Evolutionary conservation across 2,113 vertebrate species (phyloP).

Genomic region (Pitta sordida): DNA sequence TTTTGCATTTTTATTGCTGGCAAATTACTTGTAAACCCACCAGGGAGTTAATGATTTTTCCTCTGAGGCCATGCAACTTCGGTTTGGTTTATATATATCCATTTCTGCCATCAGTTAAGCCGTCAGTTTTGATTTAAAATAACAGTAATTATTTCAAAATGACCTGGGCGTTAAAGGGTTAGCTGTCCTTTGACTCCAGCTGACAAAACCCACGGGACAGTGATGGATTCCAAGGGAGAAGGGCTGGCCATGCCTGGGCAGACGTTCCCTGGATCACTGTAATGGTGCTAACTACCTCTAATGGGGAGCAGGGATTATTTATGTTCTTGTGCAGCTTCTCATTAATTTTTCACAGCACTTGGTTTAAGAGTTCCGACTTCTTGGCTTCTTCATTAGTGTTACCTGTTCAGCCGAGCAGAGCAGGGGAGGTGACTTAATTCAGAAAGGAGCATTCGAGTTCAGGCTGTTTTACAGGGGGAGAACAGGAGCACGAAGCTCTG

Average conservation of each 20-base stretch:
- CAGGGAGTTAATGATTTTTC: conserved; percentile 34
- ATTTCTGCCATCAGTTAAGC: not conserved
- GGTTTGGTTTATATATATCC: not conserved
- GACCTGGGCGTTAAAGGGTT: not conserved
- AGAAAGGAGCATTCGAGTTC: not conserved
- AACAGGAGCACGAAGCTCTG: not conserved
- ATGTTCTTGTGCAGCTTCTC: not conserved
- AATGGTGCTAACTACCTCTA: not conserved
- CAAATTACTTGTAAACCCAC: conserved; percentile 56
- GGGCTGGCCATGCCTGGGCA: not conserved
- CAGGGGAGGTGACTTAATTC: not conserved
- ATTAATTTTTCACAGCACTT: not conserved
- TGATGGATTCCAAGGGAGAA: not conserved
- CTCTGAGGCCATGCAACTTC: not conserved
- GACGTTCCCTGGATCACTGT: not conserved
- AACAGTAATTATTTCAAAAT: not conserved
- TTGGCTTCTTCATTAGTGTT: not conserved
- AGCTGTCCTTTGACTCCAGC: not conserved
- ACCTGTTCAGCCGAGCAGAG: not conserved
- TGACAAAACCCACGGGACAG: not conserved
- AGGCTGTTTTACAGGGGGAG: not conserved
- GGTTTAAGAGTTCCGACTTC: not conserved
- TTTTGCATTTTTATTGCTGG: conserved; percentile 61
- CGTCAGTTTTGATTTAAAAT: conserved; percentile 20
- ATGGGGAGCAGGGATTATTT: not conserved